Conservation (phyloP, 1,140 invertebrate genomes). For the Trachelipus rathkii region DNA sequence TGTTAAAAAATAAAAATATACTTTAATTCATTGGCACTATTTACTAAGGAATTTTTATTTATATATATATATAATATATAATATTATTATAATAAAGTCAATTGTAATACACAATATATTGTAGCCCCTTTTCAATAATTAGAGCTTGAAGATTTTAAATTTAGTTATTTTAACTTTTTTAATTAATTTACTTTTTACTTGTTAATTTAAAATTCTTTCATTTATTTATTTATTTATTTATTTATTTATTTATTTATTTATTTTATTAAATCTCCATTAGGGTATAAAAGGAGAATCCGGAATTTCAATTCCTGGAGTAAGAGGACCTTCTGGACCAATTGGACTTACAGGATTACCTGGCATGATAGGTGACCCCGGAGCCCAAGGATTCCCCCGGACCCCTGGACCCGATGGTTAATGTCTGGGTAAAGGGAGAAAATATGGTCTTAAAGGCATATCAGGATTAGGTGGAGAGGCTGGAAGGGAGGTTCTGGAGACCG, state of each 20-base stretch:
- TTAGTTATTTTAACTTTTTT: too few relatives aligned
- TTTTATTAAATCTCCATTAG: neutral
- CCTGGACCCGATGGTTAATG: neutral
- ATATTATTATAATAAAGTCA: too few relatives aligned
- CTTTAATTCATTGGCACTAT: too few relatives aligned
- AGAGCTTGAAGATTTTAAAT: too few relatives aligned
- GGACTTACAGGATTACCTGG: conserved; percentile 23
- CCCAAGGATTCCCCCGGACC: neutral
- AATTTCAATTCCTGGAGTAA: conserved; percentile 1
- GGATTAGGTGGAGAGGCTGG: conserved; percentile 13
- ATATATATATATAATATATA: too few relatives aligned
- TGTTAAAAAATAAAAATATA: too few relatives aligned
- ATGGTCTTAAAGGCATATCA: conserved; percentile 8
- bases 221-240: too few relatives aligned
- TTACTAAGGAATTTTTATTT: too few relatives aligned
- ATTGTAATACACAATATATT: too few relatives aligned
- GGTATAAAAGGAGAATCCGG: conserved; percentile 14
- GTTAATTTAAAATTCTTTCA: too few relatives aligned
- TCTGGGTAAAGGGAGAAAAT: conserved; percentile 9
- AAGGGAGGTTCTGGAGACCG: conserved; percentile 1
- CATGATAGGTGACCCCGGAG: conserved; percentile 22
- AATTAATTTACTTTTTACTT: too few relatives aligned
- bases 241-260: neutral
- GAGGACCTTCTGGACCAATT: conserved; percentile 17
- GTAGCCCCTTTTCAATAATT: too few relatives aligned